These are phyloP conservation scores for Isotomurus palustris DNA, from an alignment of 2,888 invertebrate genomes.

Conservation along the genomic window DNA sequence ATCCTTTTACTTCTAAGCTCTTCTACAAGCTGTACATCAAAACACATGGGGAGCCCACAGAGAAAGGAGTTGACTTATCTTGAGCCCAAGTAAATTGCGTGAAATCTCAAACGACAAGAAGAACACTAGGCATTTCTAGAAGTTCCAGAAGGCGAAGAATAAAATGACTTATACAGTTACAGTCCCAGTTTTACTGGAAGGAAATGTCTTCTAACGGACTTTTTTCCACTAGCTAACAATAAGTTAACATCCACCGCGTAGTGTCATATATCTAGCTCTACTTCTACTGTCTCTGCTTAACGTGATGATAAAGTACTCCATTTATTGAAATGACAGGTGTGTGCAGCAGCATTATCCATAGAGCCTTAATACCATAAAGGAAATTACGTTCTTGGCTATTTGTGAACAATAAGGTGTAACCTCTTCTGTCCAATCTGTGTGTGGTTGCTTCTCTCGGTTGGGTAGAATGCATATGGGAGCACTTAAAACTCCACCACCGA, in stretches of 20 bases:
- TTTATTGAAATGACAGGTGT: constrained; percentile 10
- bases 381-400: too few species aligned
- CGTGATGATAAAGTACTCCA: constrained; percentile 1
- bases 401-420: background rate
- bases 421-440: background rate
- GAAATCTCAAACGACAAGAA: constrained; percentile 2
- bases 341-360: background rate
- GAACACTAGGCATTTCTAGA: background rate
- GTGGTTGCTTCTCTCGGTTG: constrained; percentile 2
- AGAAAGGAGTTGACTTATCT: too few species aligned
- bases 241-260: too few species aligned
- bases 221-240: too few species aligned
- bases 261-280: too few species aligned
- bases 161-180: constrained; percentile 1
- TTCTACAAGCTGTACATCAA: too few species aligned
- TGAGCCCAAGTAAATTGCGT: background rate
- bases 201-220: too few species aligned
- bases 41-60: too few species aligned
- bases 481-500: constrained; percentile 4
- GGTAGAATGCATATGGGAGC: background rate
- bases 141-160: background rate
- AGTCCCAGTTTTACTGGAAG: too few species aligned
- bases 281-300: background rate
- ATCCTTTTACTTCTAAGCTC: too few species aligned
- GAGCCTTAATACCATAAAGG: background rate